Base-by-base conservation (phyloP, 1,140 invertebrate genomes). In the Forficula auricularia region DNA sequence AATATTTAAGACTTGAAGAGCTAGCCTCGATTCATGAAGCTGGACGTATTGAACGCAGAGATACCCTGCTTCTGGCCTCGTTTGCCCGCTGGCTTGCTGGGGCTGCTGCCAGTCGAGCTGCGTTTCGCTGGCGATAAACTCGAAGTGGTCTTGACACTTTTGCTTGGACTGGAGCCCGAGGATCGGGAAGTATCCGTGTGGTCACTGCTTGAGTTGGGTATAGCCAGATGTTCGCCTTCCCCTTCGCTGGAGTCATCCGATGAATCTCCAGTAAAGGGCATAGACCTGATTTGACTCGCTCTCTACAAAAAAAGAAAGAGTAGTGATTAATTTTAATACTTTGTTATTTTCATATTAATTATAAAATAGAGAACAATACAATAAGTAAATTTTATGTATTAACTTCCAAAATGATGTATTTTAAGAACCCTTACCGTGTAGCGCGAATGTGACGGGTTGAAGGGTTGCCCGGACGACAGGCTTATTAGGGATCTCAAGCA, bases 181-280 rank as follows among this genome's bases (percentile, higher is more conserved):
- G 22, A 27, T 27, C 22, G 22, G 4, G 22, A 27, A 6, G 22
- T 27, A 18, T 41, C 53, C 15, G 50, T 52, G 13, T 53, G 48
- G 3, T 49, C 51, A 43, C 50, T 51, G 10, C 49, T 36, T n/a
- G 13, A 19, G n/a, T 36, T 36, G 4, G 22, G 22, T 27, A 27
- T 6, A 10, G 22, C 22, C 10, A 27, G 10, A 27, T 27, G 22
- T 57, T 53, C 30, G 7, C 58, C 80, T 60, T 90, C 88, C 13
- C 87, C 88, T 56, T 91, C 86, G 33, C 85, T 88, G 3, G 88
- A 92, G 48, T 90, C 88, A 56, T 92, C 87, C 1, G 84, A 87
- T n/a, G 86, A 90, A 50, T 95, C 89, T 2, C 87, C 89, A 27
- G 81, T 86, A 56, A 96, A 95, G 9, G 90, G 89, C 71, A 91